These are phyloP conservation scores for Oncorhynchus clarkii DNA, from an alignment of 2,113 vertebrate genomes.

Conservation along the genomic window DNA sequence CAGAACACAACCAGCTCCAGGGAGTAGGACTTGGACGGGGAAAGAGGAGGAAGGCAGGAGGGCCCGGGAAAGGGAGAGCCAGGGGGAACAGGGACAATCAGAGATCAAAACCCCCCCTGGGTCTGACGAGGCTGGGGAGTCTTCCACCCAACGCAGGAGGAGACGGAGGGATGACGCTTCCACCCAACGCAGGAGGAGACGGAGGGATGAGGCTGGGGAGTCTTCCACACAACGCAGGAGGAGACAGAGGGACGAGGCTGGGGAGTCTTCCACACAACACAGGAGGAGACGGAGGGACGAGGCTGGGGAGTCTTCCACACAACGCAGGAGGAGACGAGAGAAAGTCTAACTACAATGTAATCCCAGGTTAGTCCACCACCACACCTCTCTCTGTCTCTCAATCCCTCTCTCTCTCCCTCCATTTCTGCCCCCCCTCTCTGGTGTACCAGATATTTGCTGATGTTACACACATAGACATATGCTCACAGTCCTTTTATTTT, in stretches of 20 bases:
- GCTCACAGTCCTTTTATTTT: neutral
- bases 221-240: constrained; percentile 50
- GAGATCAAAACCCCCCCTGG: constrained; percentile 1
- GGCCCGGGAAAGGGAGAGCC: constrained; percentile 43
- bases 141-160: constrained; percentile 57
- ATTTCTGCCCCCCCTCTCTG: neutral
- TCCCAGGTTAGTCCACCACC: constrained; percentile 81
- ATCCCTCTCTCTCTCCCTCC: too few relatives aligned
- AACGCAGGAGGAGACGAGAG: constrained; percentile 61
- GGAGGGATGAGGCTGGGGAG: neutral
- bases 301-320: constrained; percentile 34
- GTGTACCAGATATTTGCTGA: too few relatives aligned
- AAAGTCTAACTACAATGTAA: constrained; percentile 78
- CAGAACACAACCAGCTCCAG: constrained; percentile 2
- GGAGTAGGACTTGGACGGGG: constrained; percentile 12
- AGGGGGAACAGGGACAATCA: neutral
- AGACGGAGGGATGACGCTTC: constrained; percentile 18
- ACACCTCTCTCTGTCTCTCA: neutral
- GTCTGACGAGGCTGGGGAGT: neutral
- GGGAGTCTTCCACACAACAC: constrained; percentile 43
- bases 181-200: constrained; percentile 52
- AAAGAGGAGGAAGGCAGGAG: constrained; percentile 47
- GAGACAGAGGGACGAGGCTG: constrained; percentile 29
- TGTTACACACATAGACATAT: too few relatives aligned
- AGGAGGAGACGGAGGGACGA: constrained; percentile 34